Percentiles rank a stretch among this genome's conserved stretches.
Conservation (phyloP, 2,888 invertebrate genomes). For the Cremastobaeus sp. region DNA sequence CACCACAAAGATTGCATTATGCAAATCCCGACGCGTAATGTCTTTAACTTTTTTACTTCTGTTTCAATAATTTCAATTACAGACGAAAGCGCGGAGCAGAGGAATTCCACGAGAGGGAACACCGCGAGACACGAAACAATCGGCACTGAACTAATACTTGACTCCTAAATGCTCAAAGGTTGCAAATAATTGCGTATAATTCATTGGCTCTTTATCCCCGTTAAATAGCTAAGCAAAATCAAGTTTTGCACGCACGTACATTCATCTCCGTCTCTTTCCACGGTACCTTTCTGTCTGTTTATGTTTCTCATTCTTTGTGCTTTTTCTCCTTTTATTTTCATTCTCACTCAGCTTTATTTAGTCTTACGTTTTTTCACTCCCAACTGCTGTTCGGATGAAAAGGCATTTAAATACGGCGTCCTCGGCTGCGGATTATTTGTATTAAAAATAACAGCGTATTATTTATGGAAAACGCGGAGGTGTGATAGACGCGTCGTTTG, state of each 20-base stretch:
- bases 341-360: conserved; percentile 37
- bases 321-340: conserved; percentile 34
- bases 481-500: not conserved
- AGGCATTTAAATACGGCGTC: conserved; percentile 5
- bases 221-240: conserved; percentile 32
- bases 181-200: conserved; percentile 24
- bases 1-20: conserved; percentile 17
- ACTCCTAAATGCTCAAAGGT: conserved; percentile 16
- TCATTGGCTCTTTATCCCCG: conserved; percentile 20
- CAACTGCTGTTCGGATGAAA: conserved; percentile 13
- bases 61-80: not conserved
- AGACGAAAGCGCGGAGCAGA: not conserved
- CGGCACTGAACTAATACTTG: conserved; percentile 1
- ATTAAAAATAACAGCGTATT: conserved; percentile 9
- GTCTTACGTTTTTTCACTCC: conserved; percentile 3
- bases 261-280: conserved; percentile 3
- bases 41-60: not conserved
- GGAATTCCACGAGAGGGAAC: conserved; percentile 7
- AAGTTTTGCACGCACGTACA: conserved; percentile 17
- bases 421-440: conserved; percentile 25
- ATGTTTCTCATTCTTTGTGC: conserved; percentile 20
- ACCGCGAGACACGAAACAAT: conserved; percentile 1
- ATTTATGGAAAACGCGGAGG: conserved; percentile 21
- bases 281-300: conserved; percentile 1
- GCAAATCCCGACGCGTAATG: not conserved